A percentile compares a stretch with the other conserved stretches of the same genome.
phyloP scores from a whole-genome alignment of 2,113 vertebrate species.

The Oophaga pumilio region DNA sequence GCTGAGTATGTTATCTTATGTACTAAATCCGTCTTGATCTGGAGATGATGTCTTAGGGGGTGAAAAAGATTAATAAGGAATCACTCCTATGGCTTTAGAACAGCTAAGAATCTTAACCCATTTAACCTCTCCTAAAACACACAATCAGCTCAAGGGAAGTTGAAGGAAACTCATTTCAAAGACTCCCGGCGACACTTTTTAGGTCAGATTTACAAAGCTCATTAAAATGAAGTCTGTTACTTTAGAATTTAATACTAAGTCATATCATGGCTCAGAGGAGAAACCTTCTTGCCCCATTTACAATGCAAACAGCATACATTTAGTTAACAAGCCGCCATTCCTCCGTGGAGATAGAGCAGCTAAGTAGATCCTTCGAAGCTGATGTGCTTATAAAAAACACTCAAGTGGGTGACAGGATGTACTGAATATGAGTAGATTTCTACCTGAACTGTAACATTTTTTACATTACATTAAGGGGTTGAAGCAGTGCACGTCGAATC shows the following conservation, averaged over 20 bases:
- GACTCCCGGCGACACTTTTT: conserved; percentile 69
- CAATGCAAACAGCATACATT: conserved; percentile 71
- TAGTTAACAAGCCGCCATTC: conserved; percentile 71
- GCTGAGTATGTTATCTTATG: conserved; percentile 75
- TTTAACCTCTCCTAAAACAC: conserved; percentile 84
- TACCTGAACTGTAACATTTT: conserved; percentile 49
- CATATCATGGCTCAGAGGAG: conserved; percentile 62
- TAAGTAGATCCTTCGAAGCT: conserved; percentile 69
- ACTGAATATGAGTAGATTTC: conserved; percentile 40
- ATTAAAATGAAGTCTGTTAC: conserved; percentile 70
- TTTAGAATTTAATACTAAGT: conserved; percentile 72
- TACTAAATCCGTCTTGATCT: conserved; percentile 89
- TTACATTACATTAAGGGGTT: conserved; percentile 60
- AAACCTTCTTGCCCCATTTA: conserved; percentile 74
- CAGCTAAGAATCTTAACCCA: conserved; percentile 91
- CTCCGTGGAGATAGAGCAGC: conserved; percentile 67
- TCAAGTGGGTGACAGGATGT: conserved; percentile 52
- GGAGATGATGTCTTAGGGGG: conserved; percentile 87
- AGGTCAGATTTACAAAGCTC: conserved; percentile 72
- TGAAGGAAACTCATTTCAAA: conserved; percentile 77
- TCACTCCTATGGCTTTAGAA: conserved; percentile 85
- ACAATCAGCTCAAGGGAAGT: conserved; percentile 74
- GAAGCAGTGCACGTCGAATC: background rate
- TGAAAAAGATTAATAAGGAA: conserved; percentile 94
- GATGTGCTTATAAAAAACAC: conserved; percentile 67